Base-by-base conservation (phyloP, 2,113 vertebrate species). In the Atractosteus spatula region DNA sequence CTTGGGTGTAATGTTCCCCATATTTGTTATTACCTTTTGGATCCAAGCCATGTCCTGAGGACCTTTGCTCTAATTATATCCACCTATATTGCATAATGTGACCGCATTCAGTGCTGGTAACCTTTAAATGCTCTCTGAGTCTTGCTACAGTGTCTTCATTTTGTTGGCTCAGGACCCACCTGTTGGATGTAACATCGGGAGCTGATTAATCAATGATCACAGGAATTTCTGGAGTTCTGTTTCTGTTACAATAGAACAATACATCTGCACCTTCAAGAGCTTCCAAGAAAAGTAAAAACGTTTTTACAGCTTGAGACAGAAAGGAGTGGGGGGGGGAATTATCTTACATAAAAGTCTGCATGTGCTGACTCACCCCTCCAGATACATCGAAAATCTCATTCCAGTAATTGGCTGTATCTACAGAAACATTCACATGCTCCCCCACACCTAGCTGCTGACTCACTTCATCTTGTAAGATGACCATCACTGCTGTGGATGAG, bases 321-420 rank as follows among this genome's bases (percentile, higher is more conserved):
- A 65, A 62, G 59, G 62, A 14, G 17, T 56, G 16, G 47, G 63
- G 7, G 55, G 7, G 55, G 29, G 13, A 65, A 68, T 43, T 64
- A 41, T 68, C 17, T 41, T 64, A 59, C 54, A 79, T 55, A 66
- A 55, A 64, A 71, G 59, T 59, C 55, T 72, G 68, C 62, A 62
- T 72, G 12, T 71, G 74, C 81, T 83, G 79, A 77, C 73, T 83
- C 81, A 81, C 64, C 64, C 70, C 65, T 45, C 70, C 10, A 68
- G 71, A 51, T 70, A 51, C 17, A 64, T 14, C 45, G 55, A 66
- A 63, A 78, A 64, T 68, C n/a, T 51, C 13, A 51, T 78, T 75
- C 61, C 66, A 66, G 69, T 73, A 76, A 80, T 71, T 62, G 69
- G 61, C 56, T 63, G 11, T 16, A 41, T 65, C 62, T 45, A n/a